phyloP scores from a whole-genome alignment of 1,140 invertebrate genomes.

The Papilio aristodemus region DNA sequence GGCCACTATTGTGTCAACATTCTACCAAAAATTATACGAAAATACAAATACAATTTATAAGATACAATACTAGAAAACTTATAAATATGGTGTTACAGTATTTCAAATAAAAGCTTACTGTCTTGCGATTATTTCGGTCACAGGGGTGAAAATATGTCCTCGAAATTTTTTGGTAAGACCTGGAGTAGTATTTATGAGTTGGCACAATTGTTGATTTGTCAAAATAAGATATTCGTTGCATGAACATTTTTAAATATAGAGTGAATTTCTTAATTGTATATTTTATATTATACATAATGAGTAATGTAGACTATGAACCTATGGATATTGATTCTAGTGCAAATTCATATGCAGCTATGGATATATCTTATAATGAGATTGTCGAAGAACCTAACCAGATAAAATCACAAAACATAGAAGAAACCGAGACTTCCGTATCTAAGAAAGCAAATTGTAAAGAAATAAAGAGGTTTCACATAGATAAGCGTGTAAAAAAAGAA shows the following conservation, averaged over 20 bases:
- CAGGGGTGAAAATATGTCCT: too few species aligned
- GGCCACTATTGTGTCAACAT: not conserved
- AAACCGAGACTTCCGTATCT: not conserved
- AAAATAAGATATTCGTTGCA: not conserved
- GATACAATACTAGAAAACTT: too few species aligned
- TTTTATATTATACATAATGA: constrained; percentile 33
- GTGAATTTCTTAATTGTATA: not conserved
- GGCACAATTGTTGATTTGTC: not conserved
- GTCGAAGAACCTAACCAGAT: too few species aligned
- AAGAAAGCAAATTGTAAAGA: not conserved
- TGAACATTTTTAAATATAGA: not conserved
- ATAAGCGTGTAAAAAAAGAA: constrained; percentile 36
- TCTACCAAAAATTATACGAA: not conserved
- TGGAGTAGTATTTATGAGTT: not conserved
- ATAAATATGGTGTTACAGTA: too few species aligned
- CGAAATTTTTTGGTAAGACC: too few species aligned
- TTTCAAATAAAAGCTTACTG: too few species aligned
- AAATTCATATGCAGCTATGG: constrained; percentile 59
- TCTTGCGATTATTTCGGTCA: too few species aligned
- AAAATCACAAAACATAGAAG: constrained; percentile 6
- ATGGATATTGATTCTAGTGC: constrained; percentile 72
- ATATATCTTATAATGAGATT: constrained; percentile 56
- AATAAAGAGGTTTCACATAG: constrained; percentile 44
- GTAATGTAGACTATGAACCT: constrained; percentile 58
- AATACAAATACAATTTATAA: too few species aligned